Evolutionary conservation across 2,113 vertebrate genomes (phyloP).

Genomic region (Fregetta grallaria): DNA sequence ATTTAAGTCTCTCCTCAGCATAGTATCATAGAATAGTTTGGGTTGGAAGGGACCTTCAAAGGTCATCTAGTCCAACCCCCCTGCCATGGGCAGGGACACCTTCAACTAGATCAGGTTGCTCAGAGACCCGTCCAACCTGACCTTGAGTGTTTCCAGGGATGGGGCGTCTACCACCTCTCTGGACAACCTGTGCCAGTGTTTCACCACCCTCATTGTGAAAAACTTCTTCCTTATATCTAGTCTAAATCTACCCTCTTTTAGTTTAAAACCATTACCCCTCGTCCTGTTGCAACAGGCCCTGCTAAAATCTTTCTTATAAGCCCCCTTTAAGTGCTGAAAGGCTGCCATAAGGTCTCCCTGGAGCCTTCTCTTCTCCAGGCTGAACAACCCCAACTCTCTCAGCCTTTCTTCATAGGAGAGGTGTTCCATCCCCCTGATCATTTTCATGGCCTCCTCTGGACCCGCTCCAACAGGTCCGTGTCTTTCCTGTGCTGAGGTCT

Average conservation of each 20-base stretch:
- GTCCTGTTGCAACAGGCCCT: neutral
- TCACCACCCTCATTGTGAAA: neutral
- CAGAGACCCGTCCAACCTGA: neutral
- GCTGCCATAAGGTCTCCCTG: neutral
- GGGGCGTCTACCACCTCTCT: neutral
- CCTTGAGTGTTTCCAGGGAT: neutral
- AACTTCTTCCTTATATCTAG: neutral
- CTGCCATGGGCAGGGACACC: neutral
- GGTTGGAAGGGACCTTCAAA: neutral
- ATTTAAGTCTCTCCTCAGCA: neutral
- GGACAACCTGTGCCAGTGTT: neutral
- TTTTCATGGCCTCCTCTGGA: neutral
- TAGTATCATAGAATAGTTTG: neutral
- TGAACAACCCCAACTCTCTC: neutral
- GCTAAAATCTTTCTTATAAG: neutral
- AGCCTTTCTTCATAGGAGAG: neutral
- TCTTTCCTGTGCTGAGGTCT: neutral
- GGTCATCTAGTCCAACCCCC: neutral
- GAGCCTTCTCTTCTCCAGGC: neutral
- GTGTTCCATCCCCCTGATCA: neutral
- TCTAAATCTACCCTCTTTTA: neutral
- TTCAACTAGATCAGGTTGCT: neutral
- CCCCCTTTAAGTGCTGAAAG: neutral
- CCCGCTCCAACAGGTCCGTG: neutral
- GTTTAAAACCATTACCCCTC: neutral